Percentiles rank a stretch among this genome's conserved stretches.
Evolutionary conservation across 2,113 vertebrate genomes (phyloP).

Genomic region (Corvus cornix): DNA sequence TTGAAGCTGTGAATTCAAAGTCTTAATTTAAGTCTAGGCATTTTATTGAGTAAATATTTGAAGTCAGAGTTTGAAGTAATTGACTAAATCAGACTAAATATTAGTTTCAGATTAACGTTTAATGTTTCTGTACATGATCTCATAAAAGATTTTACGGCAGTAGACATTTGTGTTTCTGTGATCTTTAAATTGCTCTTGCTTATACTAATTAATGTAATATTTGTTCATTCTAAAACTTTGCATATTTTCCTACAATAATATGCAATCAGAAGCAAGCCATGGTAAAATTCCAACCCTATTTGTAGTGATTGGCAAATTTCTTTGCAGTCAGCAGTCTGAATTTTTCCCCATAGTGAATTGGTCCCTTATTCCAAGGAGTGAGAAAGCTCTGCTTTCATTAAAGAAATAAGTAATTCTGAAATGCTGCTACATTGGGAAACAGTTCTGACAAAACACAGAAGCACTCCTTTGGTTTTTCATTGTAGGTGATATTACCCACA

Average conservation of each 20-base stretch:
- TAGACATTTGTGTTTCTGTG: background rate
- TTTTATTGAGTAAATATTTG: background rate
- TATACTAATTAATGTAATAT: background rate
- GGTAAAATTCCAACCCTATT: background rate
- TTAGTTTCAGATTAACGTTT: background rate
- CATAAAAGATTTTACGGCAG: background rate
- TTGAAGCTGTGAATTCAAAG: background rate
- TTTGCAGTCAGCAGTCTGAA: background rate
- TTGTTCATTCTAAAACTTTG: background rate
- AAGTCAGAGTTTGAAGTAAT: background rate
- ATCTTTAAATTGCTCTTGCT: background rate
- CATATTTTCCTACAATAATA: background rate
- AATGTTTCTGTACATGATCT: background rate
- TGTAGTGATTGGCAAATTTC: background rate
- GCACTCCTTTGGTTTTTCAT: background rate
- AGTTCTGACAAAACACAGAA: background rate
- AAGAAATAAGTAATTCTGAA: background rate
- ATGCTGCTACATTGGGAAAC: background rate
- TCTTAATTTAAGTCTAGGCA: background rate
- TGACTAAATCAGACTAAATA: background rate
- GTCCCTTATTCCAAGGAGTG: background rate
- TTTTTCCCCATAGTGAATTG: background rate
- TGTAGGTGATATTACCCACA: background rate
- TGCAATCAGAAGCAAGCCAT: background rate
- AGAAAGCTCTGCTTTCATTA: background rate